A percentile compares a stretch with the other conserved stretches of the same genome.
These are phyloP conservation scores for Syngnathus scovelli DNA, from an alignment of 2,113 vertebrate genomes.

Conservation along the genomic window DNA sequence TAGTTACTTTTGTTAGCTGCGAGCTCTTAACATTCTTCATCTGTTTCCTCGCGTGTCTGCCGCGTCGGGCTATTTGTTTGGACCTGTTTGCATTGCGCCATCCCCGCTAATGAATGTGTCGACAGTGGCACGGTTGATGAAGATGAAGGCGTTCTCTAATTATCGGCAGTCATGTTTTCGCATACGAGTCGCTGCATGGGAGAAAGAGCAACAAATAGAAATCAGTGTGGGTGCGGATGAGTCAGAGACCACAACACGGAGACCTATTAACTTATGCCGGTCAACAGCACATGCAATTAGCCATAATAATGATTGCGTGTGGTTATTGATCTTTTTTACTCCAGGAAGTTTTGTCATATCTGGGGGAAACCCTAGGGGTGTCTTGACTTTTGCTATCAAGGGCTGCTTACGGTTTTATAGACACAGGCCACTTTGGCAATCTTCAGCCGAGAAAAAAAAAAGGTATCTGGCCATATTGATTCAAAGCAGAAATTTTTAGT, in stretches of 20 bases:
- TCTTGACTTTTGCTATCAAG: neutral
- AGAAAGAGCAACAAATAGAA: conserved; percentile 57
- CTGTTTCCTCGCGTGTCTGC: conserved; percentile 71
- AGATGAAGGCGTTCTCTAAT: conserved; percentile 38
- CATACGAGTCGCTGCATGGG: conserved; percentile 32
- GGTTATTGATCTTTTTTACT: conserved; percentile 32
- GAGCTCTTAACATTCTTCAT: conserved; percentile 74
- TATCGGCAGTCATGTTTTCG: conserved; percentile 28
- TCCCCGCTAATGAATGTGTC: conserved; percentile 37
- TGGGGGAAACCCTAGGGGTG: neutral
- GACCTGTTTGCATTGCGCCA: conserved; percentile 55
- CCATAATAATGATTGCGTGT: conserved; percentile 38
- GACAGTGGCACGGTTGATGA: conserved; percentile 22
- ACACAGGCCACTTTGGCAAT: neutral
- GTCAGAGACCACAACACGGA: conserved; percentile 60
- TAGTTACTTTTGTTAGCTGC: conserved; percentile 80
- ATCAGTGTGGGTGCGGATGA: conserved; percentile 62
- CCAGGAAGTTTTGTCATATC: conserved; percentile 20
- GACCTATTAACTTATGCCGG: conserved; percentile 56
- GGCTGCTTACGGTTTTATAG: neutral
- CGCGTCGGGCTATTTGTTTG: conserved; percentile 60
- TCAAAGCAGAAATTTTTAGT: too few relatives aligned
- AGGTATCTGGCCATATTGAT: too few relatives aligned
- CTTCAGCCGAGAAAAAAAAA: neutral
- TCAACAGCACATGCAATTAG: conserved; percentile 57